Percentiles rank a stretch among this genome's conserved stretches.
These are phyloP conservation scores for Euleptes europaea DNA, from an alignment of 2,113 vertebrate genomes.

Conservation along the genomic window DNA sequence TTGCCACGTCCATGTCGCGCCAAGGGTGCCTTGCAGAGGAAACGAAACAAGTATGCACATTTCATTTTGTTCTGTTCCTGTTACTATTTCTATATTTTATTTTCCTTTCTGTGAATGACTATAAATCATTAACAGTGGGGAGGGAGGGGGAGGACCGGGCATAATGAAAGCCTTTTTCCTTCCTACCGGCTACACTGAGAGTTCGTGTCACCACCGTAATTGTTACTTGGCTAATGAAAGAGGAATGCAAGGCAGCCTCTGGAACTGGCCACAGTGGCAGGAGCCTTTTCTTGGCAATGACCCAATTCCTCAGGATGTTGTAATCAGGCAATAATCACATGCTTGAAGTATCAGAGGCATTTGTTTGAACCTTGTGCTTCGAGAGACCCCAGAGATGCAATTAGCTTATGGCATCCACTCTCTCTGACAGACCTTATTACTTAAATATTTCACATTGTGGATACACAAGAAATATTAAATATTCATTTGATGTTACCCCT, in stretches of 20 bases:
- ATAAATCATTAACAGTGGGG: background rate
- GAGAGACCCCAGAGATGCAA: conserved; percentile 41
- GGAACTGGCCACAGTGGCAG: background rate
- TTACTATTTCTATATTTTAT: background rate
- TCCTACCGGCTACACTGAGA: background rate
- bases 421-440: conserved; percentile 52
- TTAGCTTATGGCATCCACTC: conserved; percentile 49
- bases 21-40: background rate
- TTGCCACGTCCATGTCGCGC: no score
- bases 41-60: background rate
- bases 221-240: conserved; percentile 29
- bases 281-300: conserved; percentile 1
- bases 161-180: conserved; percentile 15
- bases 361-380: conserved; percentile 26
- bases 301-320: background rate
- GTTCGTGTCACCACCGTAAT: background rate
- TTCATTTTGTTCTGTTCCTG: background rate
- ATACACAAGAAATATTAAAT: conserved; percentile 57
- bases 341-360: background rate
- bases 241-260: background rate
- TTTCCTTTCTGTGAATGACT: background rate
- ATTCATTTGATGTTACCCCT: conserved; percentile 59
- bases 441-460: conserved; percentile 50
- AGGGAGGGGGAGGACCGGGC: background rate
- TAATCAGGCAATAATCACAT: conserved; percentile 7